Conservation (phyloP, 1,140 invertebrate genomes). For the Meteorus sp. region DNA sequence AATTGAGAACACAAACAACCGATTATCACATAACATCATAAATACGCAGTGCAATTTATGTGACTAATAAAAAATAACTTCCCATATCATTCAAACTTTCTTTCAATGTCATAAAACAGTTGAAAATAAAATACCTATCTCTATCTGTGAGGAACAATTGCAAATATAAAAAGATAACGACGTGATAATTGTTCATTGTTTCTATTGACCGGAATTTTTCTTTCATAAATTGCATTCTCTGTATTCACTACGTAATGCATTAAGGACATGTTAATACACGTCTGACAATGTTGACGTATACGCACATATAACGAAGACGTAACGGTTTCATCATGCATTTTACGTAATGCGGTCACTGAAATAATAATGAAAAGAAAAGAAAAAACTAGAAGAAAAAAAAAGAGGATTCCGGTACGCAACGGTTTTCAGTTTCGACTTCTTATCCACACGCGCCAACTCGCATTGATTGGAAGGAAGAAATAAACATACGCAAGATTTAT, state of each 20-base stretch:
- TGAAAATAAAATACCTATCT: too few species aligned
- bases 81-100: too few species aligned
- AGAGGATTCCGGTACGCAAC: too few species aligned
- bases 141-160: slow-evolving; percentile 17
- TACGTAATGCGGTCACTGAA: slow-evolving; percentile 20
- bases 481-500: neutral
- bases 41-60: too few species aligned
- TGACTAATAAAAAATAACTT: too few species aligned
- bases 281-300: neutral
- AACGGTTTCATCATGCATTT: slow-evolving; percentile 14
- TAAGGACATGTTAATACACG: neutral
- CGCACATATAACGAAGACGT: neutral
- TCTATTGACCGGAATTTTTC: neutral
- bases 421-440: neutral
- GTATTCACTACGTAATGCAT: neutral
- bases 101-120: too few species aligned
- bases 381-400: slow-evolving; percentile 3
- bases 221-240: slow-evolving; percentile 1
- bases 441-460: neutral
- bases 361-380: slow-evolving; percentile 6
- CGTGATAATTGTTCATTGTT: neutral
- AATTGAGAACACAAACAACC: too few species aligned
- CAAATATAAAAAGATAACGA: slow-evolving; percentile 1
- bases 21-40: too few species aligned
- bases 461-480: neutral